These are phyloP conservation scores for Catocala fraxini DNA, from an alignment of 2,888 invertebrate species.

Conservation along the genomic window DNA sequence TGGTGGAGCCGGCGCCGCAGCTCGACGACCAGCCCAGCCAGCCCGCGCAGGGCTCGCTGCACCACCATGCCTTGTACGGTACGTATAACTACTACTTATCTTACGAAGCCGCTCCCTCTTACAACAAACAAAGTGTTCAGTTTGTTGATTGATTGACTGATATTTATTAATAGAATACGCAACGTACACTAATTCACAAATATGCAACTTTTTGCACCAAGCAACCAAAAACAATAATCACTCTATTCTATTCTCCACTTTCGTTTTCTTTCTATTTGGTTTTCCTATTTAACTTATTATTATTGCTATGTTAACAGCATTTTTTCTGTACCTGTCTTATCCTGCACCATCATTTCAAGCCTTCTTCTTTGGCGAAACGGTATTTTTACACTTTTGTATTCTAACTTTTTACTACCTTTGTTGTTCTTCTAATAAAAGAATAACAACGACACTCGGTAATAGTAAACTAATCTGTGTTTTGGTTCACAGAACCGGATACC, in stretches of 20 bases:
- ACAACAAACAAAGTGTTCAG: no score
- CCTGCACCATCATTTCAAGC: conserved; percentile 57
- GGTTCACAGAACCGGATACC: conserved; percentile 92
- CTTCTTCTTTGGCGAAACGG: conserved; percentile 58
- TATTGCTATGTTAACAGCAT: conserved; percentile 51
- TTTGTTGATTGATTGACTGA: no score
- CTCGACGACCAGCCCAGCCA: conserved; percentile 87
- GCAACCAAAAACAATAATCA: not conserved
- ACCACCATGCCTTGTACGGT: conserved; percentile 89
- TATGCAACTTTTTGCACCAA: no score
- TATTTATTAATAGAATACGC: no score
- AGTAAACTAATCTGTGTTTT: conserved; percentile 73
- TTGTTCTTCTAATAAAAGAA: conserved; percentile 17
- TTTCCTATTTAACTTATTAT: conserved; percentile 47
- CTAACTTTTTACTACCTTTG: conserved; percentile 20
- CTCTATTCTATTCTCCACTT: conserved; percentile 2
- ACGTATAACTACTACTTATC: conserved; percentile 23
- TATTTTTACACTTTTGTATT: conserved; percentile 49
- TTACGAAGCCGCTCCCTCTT: no score
- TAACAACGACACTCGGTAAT: conserved; percentile 37
- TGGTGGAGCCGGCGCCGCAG: conserved; percentile 95
- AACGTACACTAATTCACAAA: no score
- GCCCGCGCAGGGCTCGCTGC: conserved; percentile 63
- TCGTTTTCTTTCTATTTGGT: conserved; percentile 25
- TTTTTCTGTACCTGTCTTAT: conserved; percentile 47